phyloP scores from a whole-genome alignment of 1,140 invertebrate genomes.

The Radopholus similis region DNA sequence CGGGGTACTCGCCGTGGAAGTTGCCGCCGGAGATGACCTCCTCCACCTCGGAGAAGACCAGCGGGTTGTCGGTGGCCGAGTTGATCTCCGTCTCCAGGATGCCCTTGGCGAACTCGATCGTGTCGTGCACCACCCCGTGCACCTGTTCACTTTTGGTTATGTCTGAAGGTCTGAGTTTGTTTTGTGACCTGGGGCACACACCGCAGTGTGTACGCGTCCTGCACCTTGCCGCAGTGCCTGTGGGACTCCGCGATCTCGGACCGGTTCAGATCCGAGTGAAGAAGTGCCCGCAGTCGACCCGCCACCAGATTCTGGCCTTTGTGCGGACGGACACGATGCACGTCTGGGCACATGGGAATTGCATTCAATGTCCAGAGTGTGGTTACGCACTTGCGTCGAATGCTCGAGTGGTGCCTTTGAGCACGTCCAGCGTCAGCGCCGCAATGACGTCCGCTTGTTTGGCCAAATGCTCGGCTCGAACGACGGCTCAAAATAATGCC shows the following conservation, averaged over 20 bases:
- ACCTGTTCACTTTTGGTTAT: constrained; percentile 59
- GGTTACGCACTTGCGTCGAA: constrained; percentile 68
- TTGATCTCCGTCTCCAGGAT: constrained; percentile 71
- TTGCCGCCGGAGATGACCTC: constrained; percentile 74
- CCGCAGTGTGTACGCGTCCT: constrained; percentile 73
- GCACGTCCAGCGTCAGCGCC: constrained; percentile 70
- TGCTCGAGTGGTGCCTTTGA: constrained; percentile 71
- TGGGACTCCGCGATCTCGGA: constrained; percentile 71
- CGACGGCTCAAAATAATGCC: constrained; percentile 64
- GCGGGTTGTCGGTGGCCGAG: constrained; percentile 73
- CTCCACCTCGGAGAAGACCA: constrained; percentile 70
- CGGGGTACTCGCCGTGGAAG: constrained; percentile 72
- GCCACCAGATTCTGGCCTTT: constrained; percentile 70
- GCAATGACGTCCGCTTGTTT: constrained; percentile 73
- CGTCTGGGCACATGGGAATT: constrained; percentile 64
- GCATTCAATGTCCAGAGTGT: background rate
- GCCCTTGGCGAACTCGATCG: constrained; percentile 69
- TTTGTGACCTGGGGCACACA: constrained; percentile 68
- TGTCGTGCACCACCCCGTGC: constrained; percentile 71
- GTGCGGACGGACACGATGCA: constrained; percentile 70
- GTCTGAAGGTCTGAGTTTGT: background rate
- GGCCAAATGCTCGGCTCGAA: constrained; percentile 67
- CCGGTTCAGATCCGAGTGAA: constrained; percentile 70
- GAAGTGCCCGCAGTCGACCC: constrained; percentile 66
- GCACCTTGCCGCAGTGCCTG: constrained; percentile 71